Evolutionary conservation across 2,888 invertebrate species (phyloP), one percentile per base, ranked within the genome.

Genomic region (Phengaris arion): DNA sequence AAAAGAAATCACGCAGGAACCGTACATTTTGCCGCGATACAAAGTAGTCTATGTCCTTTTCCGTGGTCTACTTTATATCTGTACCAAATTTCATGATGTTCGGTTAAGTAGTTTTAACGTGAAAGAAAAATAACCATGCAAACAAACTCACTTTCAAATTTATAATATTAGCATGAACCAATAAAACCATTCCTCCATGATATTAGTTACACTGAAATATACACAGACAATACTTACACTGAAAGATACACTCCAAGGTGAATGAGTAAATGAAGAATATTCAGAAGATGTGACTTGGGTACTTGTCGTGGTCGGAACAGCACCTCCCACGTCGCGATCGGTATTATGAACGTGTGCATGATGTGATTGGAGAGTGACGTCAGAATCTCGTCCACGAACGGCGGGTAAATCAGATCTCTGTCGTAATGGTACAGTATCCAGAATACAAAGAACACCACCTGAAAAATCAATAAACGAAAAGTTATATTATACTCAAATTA

Each of bases 121-220:
- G 35, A 35, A 35, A 35, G 35, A 35, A 2, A 3, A 35, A 35
- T 4, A 35, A 35, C 35, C 35, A 35, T 3, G 35, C 35, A 35
- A 35, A 35, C 35, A 35, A 35, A 35, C 35, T 35, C 35, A 35
- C 4, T 35, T 35, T 35, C 35, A 35, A 1, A 35, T 35, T 35
- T 35, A 35, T 3, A 35, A 35, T 35, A 35, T 35, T 35, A 35
- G 35, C 4, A 35, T 3, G 35, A 2, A 35, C 22, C 22, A 22
- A 22, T 22, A 22, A 22, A 22, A 22, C 22, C 22, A 22, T 22
- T 22, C 22, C 22, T 22, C 22, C 22, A 22, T 22, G 1, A 48
- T 13, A 35, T 79, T 86, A 92, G 92, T 91, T 83, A 92, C 92
- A 91, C 85, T 74, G 78, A 75, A 2, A 86, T 74, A 82, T 92